A percentile compares a stretch with the other conserved stretches of the same genome.
These are phyloP conservation scores for Lysandra bellargus DNA, from an alignment of 2,888 invertebrate species.

Conservation along the genomic window DNA sequence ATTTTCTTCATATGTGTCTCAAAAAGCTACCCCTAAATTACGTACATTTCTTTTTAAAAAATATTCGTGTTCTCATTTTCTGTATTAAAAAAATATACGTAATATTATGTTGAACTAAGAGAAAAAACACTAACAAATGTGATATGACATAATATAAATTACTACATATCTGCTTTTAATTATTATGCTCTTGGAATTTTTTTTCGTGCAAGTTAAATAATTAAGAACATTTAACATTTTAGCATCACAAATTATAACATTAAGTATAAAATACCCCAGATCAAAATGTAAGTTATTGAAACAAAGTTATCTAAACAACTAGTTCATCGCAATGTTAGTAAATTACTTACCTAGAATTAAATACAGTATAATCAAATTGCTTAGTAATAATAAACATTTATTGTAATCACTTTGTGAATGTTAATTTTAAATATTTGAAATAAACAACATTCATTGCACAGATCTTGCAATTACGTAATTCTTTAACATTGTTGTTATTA, in stretches of 20 bases:
- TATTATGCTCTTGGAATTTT: too few relatives aligned
- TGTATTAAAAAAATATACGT: too few relatives aligned
- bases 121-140: too few relatives aligned
- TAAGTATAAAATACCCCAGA: too few relatives aligned
- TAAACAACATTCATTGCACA: slow-evolving; percentile 4
- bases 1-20: slow-evolving; percentile 45
- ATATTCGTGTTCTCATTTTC: too few relatives aligned
- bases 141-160: too few relatives aligned
- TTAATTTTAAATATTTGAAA: not conserved
- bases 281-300: too few relatives aligned
- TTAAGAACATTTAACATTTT: too few relatives aligned
- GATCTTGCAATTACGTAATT: not conserved
- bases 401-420: not conserved
- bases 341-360: not conserved
- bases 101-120: too few relatives aligned
- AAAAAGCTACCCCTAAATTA: slow-evolving; percentile 36
- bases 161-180: too few relatives aligned
- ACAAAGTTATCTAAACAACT: not conserved
- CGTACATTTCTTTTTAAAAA: slow-evolving; percentile 13
- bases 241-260: too few relatives aligned
- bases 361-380: not conserved
- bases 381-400: not conserved
- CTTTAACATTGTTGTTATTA: not conserved
- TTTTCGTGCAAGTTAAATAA: too few relatives aligned
- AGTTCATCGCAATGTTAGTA: not conserved